Conservation (phyloP, 2,888 invertebrate species). For the Trichacis sp. region DNA sequence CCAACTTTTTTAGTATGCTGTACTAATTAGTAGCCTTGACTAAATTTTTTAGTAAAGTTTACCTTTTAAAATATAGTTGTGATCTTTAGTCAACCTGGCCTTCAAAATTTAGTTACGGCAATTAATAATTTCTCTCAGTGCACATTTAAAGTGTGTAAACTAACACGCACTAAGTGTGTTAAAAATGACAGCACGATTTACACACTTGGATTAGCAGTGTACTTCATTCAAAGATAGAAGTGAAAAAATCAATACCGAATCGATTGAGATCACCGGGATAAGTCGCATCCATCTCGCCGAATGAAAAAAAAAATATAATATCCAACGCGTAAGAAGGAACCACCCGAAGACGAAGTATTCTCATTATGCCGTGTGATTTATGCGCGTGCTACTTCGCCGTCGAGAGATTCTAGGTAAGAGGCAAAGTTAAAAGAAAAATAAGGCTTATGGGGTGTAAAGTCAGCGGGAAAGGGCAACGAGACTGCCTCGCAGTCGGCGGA, state of each 20-base stretch:
- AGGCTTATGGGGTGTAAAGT: slow-evolving; percentile 67
- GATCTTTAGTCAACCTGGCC: no score
- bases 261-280: slow-evolving; percentile 7
- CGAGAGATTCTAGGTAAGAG: slow-evolving; percentile 63
- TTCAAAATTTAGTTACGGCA: no score
- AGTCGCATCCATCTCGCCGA: slow-evolving; percentile 32
- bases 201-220: no score
- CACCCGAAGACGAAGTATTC: slow-evolving; percentile 66
- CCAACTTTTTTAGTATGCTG: no score
- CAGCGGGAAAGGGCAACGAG: slow-evolving; percentile 47
- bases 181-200: no score
- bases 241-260: background rate
- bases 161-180: no score
- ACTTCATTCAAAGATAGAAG: no score
- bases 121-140: no score
- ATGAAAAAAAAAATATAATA: slow-evolving; percentile 56
- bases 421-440: slow-evolving; percentile 69
- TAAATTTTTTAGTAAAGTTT: no score
- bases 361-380: slow-evolving; percentile 68
- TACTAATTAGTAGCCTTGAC: no score
- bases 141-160: no score
- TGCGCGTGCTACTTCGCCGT: slow-evolving; percentile 58
- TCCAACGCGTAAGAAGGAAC: slow-evolving; percentile 52
- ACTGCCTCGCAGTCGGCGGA: slow-evolving; percentile 17
- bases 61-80: no score